Percentiles rank a stretch among this genome's conserved stretches.
Evolutionary conservation across 1,140 invertebrate species (phyloP).

Genomic region (Zaprionus africanus): DNA sequence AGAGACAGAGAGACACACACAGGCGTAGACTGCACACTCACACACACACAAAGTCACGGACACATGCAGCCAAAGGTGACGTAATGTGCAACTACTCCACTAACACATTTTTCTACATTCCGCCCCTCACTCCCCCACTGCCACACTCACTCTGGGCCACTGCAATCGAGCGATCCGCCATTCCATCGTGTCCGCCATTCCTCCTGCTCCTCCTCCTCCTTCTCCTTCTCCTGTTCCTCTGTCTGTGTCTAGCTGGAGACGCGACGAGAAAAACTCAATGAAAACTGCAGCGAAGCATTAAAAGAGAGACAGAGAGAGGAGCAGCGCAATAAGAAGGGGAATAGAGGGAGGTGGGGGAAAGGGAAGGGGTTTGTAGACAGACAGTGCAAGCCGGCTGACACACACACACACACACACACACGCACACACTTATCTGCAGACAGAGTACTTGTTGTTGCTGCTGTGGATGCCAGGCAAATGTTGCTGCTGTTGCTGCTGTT

Average conservation of each 20-base stretch:
- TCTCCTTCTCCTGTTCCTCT: not conserved
- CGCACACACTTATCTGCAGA: constrained; percentile 10
- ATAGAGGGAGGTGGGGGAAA: not conserved
- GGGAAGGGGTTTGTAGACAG: not conserved
- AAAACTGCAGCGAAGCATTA: constrained; percentile 75
- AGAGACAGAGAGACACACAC: constrained; percentile 38
- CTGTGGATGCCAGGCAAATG: constrained; percentile 45
- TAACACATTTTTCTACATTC: constrained; percentile 85
- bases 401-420: constrained; percentile 15
- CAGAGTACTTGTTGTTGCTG: constrained; percentile 5
- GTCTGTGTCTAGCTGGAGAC: constrained; percentile 31
- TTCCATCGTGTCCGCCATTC: not conserved
- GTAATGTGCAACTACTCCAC: constrained; percentile 84
- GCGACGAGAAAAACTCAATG: constrained; percentile 78
- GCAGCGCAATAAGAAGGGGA: not conserved
- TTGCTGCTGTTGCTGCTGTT: constrained; percentile 11
- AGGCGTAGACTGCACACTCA: constrained; percentile 7
- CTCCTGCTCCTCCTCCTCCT: not conserved
- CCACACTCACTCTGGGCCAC: not conserved
- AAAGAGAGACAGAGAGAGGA: constrained; percentile 32
- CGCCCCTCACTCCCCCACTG: constrained; percentile 40
- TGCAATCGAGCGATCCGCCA: constrained; percentile 4
- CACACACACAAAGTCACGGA: constrained; percentile 15
- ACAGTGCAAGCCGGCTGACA: constrained; percentile 34
- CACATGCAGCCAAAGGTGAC: constrained; percentile 72